Conservation (phyloP, 2,888 invertebrate genomes). For the Drosophila putrida region DNA sequence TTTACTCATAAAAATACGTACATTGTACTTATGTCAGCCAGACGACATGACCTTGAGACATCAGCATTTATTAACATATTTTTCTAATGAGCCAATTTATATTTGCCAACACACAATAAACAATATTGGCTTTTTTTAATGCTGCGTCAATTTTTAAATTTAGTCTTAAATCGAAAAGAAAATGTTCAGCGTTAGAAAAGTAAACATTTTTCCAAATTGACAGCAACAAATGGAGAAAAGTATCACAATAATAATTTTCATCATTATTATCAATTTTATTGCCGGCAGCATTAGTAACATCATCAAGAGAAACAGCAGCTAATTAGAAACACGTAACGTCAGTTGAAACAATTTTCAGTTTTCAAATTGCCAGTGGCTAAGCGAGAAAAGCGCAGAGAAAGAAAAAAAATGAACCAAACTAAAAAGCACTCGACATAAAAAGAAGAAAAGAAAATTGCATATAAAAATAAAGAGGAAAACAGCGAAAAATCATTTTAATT, state of each 20-base stretch:
- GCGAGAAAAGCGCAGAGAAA: constrained; percentile 23
- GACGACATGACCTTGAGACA: constrained; percentile 56
- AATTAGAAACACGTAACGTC: constrained; percentile 62
- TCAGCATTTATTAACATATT: constrained; percentile 65
- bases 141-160: constrained; percentile 17
- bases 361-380: constrained; percentile 36
- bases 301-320: constrained; percentile 32
- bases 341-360: constrained; percentile 49
- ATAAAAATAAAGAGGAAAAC: constrained; percentile 8
- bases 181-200: constrained; percentile 17
- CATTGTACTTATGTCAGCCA: constrained; percentile 9
- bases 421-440: constrained; percentile 24
- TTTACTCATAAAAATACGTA: not conserved
- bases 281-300: constrained; percentile 20
- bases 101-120: constrained; percentile 1
- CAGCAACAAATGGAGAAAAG: constrained; percentile 27
- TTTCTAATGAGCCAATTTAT: constrained; percentile 50
- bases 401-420: constrained; percentile 27
- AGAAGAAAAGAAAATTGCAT: constrained; percentile 2
- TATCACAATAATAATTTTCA: constrained; percentile 32
- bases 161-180: constrained; percentile 28
- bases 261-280: constrained; percentile 34
- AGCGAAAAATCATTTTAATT: constrained; percentile 64
- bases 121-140: not conserved
- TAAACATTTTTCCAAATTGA: constrained; percentile 45